Evolutionary conservation across 2,113 vertebrate species (phyloP).

Genomic region (Progne subis): DNA sequence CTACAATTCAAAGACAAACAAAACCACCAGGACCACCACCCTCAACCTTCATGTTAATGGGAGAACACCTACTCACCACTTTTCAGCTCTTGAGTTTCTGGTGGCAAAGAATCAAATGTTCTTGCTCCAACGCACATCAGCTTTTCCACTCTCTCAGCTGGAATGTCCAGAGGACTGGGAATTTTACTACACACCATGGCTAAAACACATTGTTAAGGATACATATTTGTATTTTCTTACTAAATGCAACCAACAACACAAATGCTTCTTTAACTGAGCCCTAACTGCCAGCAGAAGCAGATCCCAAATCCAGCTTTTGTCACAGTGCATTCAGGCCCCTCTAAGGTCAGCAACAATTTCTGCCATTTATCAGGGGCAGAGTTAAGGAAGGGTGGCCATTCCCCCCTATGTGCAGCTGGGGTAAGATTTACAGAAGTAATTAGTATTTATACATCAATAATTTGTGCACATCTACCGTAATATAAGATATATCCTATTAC

Average conservation of each 20-base stretch:
- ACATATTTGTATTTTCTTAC: neutral
- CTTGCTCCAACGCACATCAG: conserved; percentile 85
- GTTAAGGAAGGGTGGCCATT: neutral
- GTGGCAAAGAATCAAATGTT: conserved; percentile 86
- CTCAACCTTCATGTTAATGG: neutral
- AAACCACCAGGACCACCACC: neutral
- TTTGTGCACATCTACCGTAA: neutral
- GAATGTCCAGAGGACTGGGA: conserved; percentile 89
- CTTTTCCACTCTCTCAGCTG: conserved; percentile 87
- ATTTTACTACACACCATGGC: conserved; percentile 94
- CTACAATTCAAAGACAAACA: neutral
- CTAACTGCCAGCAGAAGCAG: neutral
- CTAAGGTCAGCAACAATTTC: neutral
- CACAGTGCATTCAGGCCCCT: neutral
- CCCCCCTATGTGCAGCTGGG: neutral
- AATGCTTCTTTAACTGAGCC: neutral
- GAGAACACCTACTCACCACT: conserved; percentile 74
- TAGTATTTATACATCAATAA: neutral
- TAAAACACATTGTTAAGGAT: conserved; percentile 72
- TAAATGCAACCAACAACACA: neutral
- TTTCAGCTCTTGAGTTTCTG: conserved; percentile 87
- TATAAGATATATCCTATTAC: neutral
- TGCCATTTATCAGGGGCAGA: neutral
- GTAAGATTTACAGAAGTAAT: neutral
- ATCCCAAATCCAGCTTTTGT: neutral